Evolutionary conservation across 2,797 vertebrate genomes (phyloP), one percentile per base, ranked within the genome.

Genomic region (Neoniphon sammara): DNA sequence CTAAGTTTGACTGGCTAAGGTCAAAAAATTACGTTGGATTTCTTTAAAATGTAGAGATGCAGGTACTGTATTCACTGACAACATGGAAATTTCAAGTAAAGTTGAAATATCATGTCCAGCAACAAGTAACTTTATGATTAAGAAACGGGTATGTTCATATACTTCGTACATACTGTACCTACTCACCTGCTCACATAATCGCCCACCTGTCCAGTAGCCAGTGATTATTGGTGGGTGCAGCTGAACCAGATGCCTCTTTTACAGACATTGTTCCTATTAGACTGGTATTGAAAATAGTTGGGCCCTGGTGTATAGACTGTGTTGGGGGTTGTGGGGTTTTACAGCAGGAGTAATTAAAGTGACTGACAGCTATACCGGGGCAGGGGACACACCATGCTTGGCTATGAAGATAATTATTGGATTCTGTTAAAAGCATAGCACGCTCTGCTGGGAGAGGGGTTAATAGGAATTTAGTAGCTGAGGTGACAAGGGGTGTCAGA

Each of bases 281-380:
- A 27, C 66, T 49, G 25, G 20, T 80, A 61, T 66, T 59, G 73
- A 80, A 60, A 27, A 39, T 15, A 52, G 69, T 61, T 56, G 57
- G 21, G 39, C 27, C 18, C 70, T 27, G 47, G 57, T 77, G 77
- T 63, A 80, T 7, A 7, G 70, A 61, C 75, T 42, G 27, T 25
- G 69, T 31, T 47, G 73, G 78, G 60, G 77, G 78, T 75, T 81
- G 83, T 89, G 84, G 60, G 57, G 64, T 84, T 86, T 82, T 86
- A 82, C 78, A 86, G 77, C 83, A 83, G 80, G 65, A 82, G 83
- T 83, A 88, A 89, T 90, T 91, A 87, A 84, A 82, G 72, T 80
- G 85, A 89, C 9, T 82, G 85, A 83, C 87, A 81, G 83, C 17
- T 65, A 39, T 59, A 52, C 75, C 14, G 39, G 66, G 65, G 52